Conservation (phyloP, 2,113 vertebrate genomes). For the Ptyas mucosa region DNA sequence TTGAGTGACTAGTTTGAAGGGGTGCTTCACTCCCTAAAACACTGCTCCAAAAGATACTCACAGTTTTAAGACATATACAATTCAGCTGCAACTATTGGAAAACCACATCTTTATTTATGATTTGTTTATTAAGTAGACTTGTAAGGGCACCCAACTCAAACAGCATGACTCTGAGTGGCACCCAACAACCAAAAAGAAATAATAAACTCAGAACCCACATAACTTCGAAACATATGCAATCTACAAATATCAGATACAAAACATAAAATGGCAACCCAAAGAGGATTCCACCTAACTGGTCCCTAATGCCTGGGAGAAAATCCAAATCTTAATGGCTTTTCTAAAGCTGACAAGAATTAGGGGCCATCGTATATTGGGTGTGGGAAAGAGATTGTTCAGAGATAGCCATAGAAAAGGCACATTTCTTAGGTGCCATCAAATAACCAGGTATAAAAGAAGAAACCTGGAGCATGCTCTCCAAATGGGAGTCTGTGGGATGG, state of each 20-base stretch:
- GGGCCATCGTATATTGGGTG: not conserved
- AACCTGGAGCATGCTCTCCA: not conserved
- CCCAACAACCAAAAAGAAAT: not conserved
- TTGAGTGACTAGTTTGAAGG: not conserved
- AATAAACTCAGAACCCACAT: not conserved
- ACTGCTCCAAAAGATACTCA: not conserved
- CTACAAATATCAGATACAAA: not conserved
- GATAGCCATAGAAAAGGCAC: not conserved
- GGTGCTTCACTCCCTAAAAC: not conserved
- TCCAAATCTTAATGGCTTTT: not conserved
- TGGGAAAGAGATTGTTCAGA: not conserved
- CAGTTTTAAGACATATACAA: not conserved
- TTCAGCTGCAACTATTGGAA: too few relatives aligned
- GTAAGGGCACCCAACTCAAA: not conserved
- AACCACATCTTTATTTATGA: not conserved
- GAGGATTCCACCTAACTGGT: not conserved
- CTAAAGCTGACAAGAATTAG: not conserved
- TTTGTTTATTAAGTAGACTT: not conserved
- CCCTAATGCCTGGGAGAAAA: not conserved
- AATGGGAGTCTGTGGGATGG: not conserved
- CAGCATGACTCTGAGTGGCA: not conserved
- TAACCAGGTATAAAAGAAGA: too few relatives aligned
- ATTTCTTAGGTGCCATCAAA: not conserved
- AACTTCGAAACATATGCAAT: not conserved
- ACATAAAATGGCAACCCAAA: not conserved